Base-by-base conservation (phyloP, 2,113 vertebrate genomes). In the Dolichallabes microphthalmus region DNA sequence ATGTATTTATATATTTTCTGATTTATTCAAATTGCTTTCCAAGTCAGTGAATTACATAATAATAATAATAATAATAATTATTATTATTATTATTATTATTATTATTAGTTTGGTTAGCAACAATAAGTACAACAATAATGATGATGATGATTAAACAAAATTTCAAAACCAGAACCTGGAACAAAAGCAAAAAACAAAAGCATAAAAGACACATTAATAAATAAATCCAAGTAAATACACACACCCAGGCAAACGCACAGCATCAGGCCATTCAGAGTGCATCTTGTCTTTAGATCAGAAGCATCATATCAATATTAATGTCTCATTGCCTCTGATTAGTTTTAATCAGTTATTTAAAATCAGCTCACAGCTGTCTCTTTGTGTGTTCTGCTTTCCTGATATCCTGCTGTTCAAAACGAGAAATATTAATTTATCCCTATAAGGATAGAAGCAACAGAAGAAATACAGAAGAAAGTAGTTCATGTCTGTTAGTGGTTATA, bases 301-400 rank as follows among this genome's bases (percentile, higher is more conserved):
- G 82, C 82, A 89, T 76, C 64, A 63, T 85, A 89, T 89, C 73
- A 71, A 89, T 89, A 87, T 85, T 89, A 89, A 87, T 68, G 82
- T 89, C 85, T 85, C 64, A 32, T 82, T 85, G 45, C 82, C 53
- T 53, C 77, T 86, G 45, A 86, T 86, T 88, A 85, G 57, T 80
- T 89, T 78, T 69, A 79, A 86, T 52, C 30, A 80, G 50, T 82
- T 74, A 74, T 85, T 74, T 86, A 82, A 82, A 78, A 83, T 80
- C 86, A 83, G 30, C 58, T 32, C 63, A n/a, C 80, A 66, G 77
- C 82, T 14, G 50, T 71, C 80, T 85, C 73, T 77, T 45, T 15
- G 11, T 80, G 32, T 64, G 71, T 78, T 19, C 35, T 58, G 52
- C 0, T 63, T 39, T 76, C 61, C 53, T 64, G 60, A 77, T 71